Conservation (phyloP, 2,888 invertebrate species). For the Teleiodes luculella region DNA sequence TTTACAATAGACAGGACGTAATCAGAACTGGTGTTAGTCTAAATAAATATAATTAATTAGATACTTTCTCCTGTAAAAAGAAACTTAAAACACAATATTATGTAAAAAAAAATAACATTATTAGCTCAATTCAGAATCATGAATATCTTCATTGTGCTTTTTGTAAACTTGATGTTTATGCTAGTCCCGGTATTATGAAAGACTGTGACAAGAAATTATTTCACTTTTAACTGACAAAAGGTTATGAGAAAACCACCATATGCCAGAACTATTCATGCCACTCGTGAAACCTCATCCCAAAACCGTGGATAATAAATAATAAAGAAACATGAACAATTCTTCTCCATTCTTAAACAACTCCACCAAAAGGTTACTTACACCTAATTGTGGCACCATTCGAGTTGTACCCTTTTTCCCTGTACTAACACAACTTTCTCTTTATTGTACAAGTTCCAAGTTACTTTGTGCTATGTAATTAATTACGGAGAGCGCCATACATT, state of each 20-base stretch:
- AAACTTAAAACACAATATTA: too few species aligned
- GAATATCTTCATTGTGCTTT: background rate
- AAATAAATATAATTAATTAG: too few species aligned
- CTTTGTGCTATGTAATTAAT: slow-evolving; percentile 49
- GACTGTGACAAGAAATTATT: background rate
- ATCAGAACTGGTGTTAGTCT: too few species aligned
- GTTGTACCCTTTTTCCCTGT: background rate
- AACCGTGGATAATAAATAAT: too few species aligned
- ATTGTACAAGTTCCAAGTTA: slow-evolving; percentile 1
- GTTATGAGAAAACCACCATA: too few species aligned
- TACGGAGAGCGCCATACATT: slow-evolving; percentile 26
- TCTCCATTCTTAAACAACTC: background rate
- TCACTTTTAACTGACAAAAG: background rate
- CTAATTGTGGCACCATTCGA: background rate
- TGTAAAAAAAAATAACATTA: too few species aligned
- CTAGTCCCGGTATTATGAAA: background rate
- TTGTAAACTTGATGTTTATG: background rate
- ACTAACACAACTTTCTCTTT: background rate
- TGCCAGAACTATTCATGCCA: too few species aligned
- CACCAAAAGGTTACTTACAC: background rate
- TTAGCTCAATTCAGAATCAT: background rate
- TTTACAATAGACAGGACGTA: background rate
- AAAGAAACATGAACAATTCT: too few species aligned
- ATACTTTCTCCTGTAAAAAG: too few species aligned
- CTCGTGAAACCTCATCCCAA: too few species aligned